A percentile compares a stretch with the other conserved stretches of the same genome.
phyloP scores from a whole-genome alignment of 1,140 invertebrate species.

The Hyles vespertilio region DNA sequence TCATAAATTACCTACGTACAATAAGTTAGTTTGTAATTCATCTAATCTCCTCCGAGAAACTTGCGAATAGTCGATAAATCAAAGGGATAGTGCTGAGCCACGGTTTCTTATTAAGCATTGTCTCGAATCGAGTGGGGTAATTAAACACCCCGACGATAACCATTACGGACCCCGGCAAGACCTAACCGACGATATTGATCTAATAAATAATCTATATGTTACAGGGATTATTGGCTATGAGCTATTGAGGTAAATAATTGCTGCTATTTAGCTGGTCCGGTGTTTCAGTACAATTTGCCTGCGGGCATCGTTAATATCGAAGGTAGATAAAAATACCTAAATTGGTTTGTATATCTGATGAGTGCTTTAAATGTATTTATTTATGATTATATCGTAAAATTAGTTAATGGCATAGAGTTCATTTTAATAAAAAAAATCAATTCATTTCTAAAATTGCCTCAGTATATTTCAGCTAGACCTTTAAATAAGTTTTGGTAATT shows the following conservation, averaged over 20 bases:
- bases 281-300: too few species aligned
- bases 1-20: slow-evolving; percentile 22
- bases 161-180: slow-evolving; percentile 52
- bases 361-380: too few species aligned
- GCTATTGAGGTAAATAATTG: slow-evolving; percentile 36
- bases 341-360: too few species aligned
- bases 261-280: too few species aligned
- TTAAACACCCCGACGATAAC: slow-evolving; percentile 59
- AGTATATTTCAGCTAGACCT: too few species aligned
- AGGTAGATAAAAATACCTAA: too few species aligned
- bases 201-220: slow-evolving; percentile 59
- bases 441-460: too few species aligned
- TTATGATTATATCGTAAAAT: too few species aligned
- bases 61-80: slow-evolving; percentile 53
- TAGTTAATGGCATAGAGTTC: too few species aligned
- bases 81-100: slow-evolving; percentile 51
- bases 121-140: slow-evolving; percentile 57
- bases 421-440: too few species aligned
- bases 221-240: slow-evolving; percentile 46
- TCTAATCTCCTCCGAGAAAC: slow-evolving; percentile 43
- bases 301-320: too few species aligned
- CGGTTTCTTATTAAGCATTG: slow-evolving; percentile 67
- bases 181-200: slow-evolving; percentile 57
- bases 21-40: slow-evolving; percentile 44
- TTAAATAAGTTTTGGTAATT: too few species aligned